phyloP scores from a whole-genome alignment of 2,888 invertebrate species.

The Dasysyrphus albostriatus region DNA sequence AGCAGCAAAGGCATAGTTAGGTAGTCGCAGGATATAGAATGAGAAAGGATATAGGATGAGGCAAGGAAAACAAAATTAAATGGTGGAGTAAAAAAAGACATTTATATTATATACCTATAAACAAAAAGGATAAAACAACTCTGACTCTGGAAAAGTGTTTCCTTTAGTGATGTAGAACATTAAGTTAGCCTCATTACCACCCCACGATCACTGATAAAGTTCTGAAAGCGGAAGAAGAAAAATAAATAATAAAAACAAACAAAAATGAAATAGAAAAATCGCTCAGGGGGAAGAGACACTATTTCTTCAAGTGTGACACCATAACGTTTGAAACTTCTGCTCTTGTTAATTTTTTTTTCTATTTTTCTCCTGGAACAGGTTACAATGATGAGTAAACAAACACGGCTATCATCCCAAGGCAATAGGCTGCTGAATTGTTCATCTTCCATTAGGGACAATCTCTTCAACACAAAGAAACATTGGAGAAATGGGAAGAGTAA shows the following conservation, averaged over 20 bases:
- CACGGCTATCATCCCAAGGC: slow-evolving; percentile 12
- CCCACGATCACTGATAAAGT: slow-evolving; percentile 11
- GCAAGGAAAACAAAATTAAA: not conserved
- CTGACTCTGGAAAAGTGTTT: slow-evolving; percentile 41
- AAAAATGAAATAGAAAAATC: not conserved
- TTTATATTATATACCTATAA: slow-evolving; percentile 2
- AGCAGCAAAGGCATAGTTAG: slow-evolving; percentile 1
- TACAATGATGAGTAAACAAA: slow-evolving; percentile 25
- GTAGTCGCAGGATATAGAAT: not conserved
- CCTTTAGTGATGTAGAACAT: slow-evolving; percentile 47
- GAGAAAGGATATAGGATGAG: not conserved
- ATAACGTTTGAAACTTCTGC: not conserved
- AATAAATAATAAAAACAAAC: not conserved
- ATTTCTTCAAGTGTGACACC: slow-evolving; percentile 32
- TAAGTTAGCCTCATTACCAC: slow-evolving; percentile 22
- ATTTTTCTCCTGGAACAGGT: slow-evolving; percentile 14
- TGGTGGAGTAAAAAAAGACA: slow-evolving; percentile 25
- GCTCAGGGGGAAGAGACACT: not conserved
- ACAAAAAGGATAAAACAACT: slow-evolving; percentile 28
- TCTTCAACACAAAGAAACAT: not conserved
- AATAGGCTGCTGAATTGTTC: slow-evolving; percentile 5
- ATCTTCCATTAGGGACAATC: not conserved
- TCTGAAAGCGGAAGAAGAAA: not conserved
- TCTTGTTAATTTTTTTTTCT: not conserved
- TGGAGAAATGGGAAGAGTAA: slow-evolving; percentile 21